Percentiles rank a stretch among this genome's conserved stretches.
phyloP scores from a whole-genome alignment of 2,113 vertebrate species.

The Pogona vitticeps region DNA sequence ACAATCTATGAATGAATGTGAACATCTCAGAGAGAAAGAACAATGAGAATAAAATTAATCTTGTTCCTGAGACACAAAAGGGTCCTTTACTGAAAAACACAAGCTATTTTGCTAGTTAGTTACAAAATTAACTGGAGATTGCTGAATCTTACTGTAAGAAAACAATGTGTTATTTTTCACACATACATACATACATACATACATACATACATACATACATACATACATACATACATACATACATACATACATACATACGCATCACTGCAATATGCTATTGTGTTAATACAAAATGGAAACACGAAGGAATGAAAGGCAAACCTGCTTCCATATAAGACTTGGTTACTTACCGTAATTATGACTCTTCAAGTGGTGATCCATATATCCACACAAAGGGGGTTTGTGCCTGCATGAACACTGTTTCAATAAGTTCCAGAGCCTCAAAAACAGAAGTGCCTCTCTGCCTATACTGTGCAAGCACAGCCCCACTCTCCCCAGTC shows the following conservation, averaged over 20 bases:
- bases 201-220: background rate
- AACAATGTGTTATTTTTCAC: background rate
- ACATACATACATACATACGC: background rate
- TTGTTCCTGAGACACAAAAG: background rate
- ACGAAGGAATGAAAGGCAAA: background rate
- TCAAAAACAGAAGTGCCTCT: too few relatives aligned
- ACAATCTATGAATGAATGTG: background rate
- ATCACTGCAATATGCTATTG: background rate
- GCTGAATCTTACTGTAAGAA: background rate
- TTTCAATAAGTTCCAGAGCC: too few relatives aligned
- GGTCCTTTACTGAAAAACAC: background rate
- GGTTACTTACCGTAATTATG: too few relatives aligned
- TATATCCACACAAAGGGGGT: too few relatives aligned
- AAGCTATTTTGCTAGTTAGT: background rate
- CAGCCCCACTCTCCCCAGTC: too few relatives aligned
- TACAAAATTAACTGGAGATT: slow-evolving; percentile 8
- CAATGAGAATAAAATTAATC: background rate
- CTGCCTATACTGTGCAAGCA: too few relatives aligned
- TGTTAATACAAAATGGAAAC: background rate
- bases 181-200: background rate
- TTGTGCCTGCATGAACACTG: too few relatives aligned
- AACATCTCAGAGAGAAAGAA: background rate
- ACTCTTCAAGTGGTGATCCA: too few relatives aligned
- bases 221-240: background rate
- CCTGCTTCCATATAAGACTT: background rate